These are phyloP conservation scores for Drosophila siamana DNA, from an alignment of 2,888 invertebrate species.

Conservation along the genomic window DNA sequence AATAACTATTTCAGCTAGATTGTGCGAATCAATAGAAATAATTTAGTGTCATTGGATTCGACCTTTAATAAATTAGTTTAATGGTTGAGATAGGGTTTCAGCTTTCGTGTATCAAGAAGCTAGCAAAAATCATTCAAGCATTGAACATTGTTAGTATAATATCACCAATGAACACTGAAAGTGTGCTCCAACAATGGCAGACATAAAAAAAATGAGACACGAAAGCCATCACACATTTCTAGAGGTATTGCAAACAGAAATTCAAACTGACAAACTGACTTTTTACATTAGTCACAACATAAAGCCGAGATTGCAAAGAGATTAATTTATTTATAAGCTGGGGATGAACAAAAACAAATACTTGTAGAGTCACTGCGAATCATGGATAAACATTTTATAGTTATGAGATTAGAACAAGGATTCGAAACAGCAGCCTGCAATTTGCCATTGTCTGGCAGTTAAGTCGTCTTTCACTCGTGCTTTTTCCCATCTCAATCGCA, in stretches of 20 bases:
- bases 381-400: constrained; percentile 24
- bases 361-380: not conserved
- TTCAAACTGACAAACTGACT: constrained; percentile 8
- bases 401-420: constrained; percentile 32
- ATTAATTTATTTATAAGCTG: constrained; percentile 15
- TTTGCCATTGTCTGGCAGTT: constrained; percentile 38
- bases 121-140: not conserved
- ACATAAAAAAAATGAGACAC: not conserved
- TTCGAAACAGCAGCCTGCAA: constrained; percentile 31
- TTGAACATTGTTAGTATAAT: too few relatives aligned
- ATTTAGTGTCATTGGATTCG: not conserved
- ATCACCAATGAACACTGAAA: too few relatives aligned
- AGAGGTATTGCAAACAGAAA: not conserved
- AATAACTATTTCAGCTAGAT: not conserved
- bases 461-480: constrained; percentile 4
- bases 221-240: not conserved
- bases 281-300: not conserved
- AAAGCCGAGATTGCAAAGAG: not conserved
- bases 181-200: not conserved
- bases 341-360: constrained; percentile 16
- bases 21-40: not conserved
- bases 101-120: not conserved
- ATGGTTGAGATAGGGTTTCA: not conserved
- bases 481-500: not conserved
- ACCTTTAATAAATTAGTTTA: not conserved